Evolutionary conservation across 1,140 invertebrate species (phyloP), one percentile per base, ranked within the genome.

Genomic region (Diabrotica undecimpunctata): DNA sequence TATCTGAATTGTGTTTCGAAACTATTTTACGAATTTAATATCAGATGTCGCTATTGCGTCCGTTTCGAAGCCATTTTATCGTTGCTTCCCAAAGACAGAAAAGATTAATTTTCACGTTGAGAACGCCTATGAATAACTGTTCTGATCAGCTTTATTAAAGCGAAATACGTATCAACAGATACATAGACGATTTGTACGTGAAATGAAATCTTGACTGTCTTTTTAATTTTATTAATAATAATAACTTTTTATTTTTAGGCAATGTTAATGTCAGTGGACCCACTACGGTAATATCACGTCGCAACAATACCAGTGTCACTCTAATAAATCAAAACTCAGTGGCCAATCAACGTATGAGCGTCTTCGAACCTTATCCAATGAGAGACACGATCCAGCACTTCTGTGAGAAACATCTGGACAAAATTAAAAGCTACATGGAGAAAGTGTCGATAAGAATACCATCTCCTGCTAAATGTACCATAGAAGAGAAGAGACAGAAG

Each of bases 371-470:
- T 8, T 93, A 90, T 78, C 90, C 88, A 57, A 93, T 93, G 90
- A 77, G 90, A 36, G 94, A 96, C 78, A 93, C 93, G 2, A 90
- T 96, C 12, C 92, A 95, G 76, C 92, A 95, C 79, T 96, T 96
- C 80, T 96, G 93, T 82, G 93, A 96, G 77, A 96, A 96, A 80
- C 93, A 96, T 80, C 82, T 95, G 64, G 88, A 92, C 71, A 95
- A 94, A 78, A 95, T 96, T 54, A 94, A 94, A 78, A 83, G 84
- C 7, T 96, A 94, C 74, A 95, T 96, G 90, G 88, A 91, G 65
- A 92, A 92, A 76, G 86, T 96, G 1, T 92, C 88, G 46, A 82
- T 91, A 35, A 84, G 88, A 71, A 85, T 96, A 71, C 94, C 94
- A n/a, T 87, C 94, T 37, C 93, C 94, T 7, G 91, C 90, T 5